Conservation (phyloP, 2,888 invertebrate genomes). For the Belgica antarctica region DNA sequence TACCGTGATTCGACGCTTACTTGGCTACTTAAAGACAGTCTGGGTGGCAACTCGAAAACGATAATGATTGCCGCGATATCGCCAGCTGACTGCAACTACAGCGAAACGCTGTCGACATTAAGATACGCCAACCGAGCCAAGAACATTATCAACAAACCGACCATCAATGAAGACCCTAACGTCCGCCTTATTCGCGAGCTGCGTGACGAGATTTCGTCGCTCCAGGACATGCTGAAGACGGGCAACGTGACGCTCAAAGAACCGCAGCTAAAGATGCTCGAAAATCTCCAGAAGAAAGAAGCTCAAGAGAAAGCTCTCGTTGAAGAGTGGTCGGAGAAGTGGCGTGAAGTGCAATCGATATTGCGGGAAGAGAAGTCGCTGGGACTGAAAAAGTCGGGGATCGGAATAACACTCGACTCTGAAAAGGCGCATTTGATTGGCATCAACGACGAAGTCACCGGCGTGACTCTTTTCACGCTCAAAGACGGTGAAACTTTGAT, state of each 20-base stretch:
- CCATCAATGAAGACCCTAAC: slow-evolving; percentile 86
- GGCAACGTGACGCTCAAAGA: slow-evolving; percentile 62
- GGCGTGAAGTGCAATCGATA: slow-evolving; percentile 86
- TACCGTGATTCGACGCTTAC: slow-evolving; percentile 86
- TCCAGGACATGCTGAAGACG: slow-evolving; percentile 71
- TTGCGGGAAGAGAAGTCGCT: slow-evolving; percentile 83
- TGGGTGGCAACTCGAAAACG: slow-evolving; percentile 87
- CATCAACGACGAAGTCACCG: slow-evolving; percentile 88
- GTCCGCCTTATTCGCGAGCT: slow-evolving; percentile 82
- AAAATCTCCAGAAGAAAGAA: slow-evolving; percentile 84
- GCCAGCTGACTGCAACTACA: slow-evolving; percentile 82
- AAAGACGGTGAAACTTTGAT: slow-evolving; percentile 86
- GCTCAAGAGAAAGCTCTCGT: slow-evolving; percentile 86
- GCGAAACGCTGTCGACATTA: slow-evolving; percentile 80
- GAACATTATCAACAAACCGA: slow-evolving; percentile 87
- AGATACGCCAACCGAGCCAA: slow-evolving; percentile 87
- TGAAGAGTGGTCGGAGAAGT: slow-evolving; percentile 91
- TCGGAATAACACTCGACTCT: slow-evolving; percentile 84
- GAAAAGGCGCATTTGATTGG: slow-evolving; percentile 90
- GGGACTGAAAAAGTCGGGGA: slow-evolving; percentile 80
- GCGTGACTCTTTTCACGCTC: slow-evolving; percentile 85
- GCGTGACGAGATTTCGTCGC: slow-evolving; percentile 78
- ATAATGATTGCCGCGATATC: slow-evolving; percentile 85
- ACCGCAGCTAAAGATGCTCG: slow-evolving; percentile 67
- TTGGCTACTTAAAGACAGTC: slow-evolving; percentile 82